Conservation (phyloP, 2,888 invertebrate species). For the Drosophila bunnanda region DNA sequence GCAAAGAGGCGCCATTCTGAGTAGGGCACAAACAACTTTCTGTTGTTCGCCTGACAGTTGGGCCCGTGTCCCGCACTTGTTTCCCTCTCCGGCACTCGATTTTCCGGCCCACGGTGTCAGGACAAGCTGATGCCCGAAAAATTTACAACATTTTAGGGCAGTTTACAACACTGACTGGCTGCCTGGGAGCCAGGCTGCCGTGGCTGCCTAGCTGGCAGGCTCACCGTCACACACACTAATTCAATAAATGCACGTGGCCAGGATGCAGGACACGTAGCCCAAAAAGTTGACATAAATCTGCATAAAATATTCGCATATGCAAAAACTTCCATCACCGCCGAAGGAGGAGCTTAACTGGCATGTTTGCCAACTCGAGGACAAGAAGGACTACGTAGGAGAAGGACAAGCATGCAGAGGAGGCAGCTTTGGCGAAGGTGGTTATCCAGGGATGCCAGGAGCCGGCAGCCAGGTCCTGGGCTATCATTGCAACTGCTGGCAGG, state of each 20-base stretch:
- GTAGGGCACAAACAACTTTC: constrained; percentile 47
- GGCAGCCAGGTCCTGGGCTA: constrained; percentile 29
- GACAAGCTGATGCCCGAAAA: constrained; percentile 62
- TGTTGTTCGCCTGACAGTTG: constrained; percentile 48
- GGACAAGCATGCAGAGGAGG: not conserved
- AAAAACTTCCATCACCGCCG: constrained; percentile 55
- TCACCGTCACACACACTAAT: constrained; percentile 58
- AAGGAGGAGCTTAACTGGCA: constrained; percentile 66
- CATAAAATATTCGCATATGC: constrained; percentile 80
- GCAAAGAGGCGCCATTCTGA: constrained; percentile 23
- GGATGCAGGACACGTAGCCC: constrained; percentile 65
- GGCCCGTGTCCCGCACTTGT: constrained; percentile 36
- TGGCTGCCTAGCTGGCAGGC: constrained; percentile 21
- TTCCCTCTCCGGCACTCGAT: not conserved
- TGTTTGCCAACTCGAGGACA: constrained; percentile 54
- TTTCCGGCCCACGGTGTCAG: constrained; percentile 47
- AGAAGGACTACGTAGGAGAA: not conserved
- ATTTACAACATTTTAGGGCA: constrained; percentile 65
- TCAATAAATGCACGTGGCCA: constrained; percentile 75
- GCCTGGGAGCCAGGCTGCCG: constrained; percentile 1
- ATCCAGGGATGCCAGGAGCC: constrained; percentile 10
- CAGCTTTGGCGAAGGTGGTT: constrained; percentile 7
- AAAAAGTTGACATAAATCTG: constrained; percentile 79
- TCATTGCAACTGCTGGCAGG: constrained; percentile 53
- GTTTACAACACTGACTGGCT: constrained; percentile 60